Conservation (phyloP, 2,888 invertebrate genomes). For the Dryobota labecula region DNA sequence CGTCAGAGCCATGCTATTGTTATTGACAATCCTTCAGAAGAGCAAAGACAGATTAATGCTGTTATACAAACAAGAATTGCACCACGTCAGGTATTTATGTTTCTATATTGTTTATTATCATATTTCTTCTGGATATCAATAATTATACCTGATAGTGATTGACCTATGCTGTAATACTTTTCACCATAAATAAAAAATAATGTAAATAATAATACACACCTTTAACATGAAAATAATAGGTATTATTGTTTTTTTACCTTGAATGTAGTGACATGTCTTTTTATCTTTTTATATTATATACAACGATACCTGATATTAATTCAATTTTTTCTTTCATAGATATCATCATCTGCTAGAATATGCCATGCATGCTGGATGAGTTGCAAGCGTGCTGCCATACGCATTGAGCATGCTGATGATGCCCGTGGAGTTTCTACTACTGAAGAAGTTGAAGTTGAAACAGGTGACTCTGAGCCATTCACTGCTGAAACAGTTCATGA, state of each 20-base stretch:
- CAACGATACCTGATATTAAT: conserved; percentile 5
- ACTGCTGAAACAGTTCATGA: conserved; percentile 10
- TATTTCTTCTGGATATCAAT: conserved; percentile 2
- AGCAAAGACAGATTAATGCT: conserved; percentile 32
- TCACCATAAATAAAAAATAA: not conserved
- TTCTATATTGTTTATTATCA: conserved; percentile 26
- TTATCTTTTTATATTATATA: conserved; percentile 1
- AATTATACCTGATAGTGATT: conserved; percentile 10
- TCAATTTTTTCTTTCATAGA: conserved; percentile 15
- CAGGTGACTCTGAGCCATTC: conserved; percentile 17
- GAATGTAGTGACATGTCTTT: conserved; percentile 4
- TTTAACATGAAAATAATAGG: conserved; percentile 20
- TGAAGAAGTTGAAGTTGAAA: conserved; percentile 10
- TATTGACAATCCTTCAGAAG: conserved; percentile 38
- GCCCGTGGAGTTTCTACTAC: conserved; percentile 3
- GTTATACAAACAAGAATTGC: conserved; percentile 34
- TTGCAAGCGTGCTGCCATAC: conserved; percentile 15
- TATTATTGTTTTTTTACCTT: conserved; percentile 2
- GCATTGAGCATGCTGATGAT: not conserved
- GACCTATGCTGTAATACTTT: conserved; percentile 3
- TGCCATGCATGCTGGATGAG: conserved; percentile 25
- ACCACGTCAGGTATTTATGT: conserved; percentile 30
- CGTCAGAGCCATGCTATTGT: conserved; percentile 25
- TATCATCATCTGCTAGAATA: conserved; percentile 18
- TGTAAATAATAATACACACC: not conserved